Conservation (phyloP, 2,113 vertebrate genomes). For the Nothocercus julius region DNA sequence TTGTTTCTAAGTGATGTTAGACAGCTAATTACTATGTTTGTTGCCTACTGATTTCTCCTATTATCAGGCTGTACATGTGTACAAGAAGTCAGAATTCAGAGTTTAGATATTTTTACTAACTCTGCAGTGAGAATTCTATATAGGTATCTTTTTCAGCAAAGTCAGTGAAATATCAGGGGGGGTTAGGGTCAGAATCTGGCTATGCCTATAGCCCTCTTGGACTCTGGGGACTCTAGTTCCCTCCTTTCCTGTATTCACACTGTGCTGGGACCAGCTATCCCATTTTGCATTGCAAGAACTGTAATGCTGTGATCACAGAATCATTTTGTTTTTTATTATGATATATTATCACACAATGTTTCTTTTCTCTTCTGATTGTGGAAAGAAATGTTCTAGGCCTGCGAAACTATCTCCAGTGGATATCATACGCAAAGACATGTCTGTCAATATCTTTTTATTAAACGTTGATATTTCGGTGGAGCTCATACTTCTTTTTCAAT, state of each 20-base stretch:
- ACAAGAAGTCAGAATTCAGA: background rate
- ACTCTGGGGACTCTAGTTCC: background rate
- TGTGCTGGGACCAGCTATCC: background rate
- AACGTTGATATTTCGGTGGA: background rate
- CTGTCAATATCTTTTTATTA: background rate
- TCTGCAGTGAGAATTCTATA: background rate
- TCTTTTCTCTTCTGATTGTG: background rate
- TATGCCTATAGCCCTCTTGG: background rate
- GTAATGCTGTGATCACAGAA: background rate
- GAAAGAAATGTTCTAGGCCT: background rate
- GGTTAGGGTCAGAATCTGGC: background rate
- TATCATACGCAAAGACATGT: background rate
- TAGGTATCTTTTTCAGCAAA: background rate
- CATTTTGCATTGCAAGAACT: background rate
- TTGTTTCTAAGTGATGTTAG: background rate
- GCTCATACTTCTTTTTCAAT: background rate
- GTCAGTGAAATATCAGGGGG: background rate
- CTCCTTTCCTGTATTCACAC: background rate
- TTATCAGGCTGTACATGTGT: background rate
- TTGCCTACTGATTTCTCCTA: background rate
- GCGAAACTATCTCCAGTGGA: background rate
- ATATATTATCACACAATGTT: background rate
- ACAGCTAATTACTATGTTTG: background rate
- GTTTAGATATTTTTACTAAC: background rate
- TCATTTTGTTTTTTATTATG: background rate